These are phyloP conservation scores for Morpho achilles DNA, from an alignment of 2,888 invertebrate genomes.

Conservation along the genomic window DNA sequence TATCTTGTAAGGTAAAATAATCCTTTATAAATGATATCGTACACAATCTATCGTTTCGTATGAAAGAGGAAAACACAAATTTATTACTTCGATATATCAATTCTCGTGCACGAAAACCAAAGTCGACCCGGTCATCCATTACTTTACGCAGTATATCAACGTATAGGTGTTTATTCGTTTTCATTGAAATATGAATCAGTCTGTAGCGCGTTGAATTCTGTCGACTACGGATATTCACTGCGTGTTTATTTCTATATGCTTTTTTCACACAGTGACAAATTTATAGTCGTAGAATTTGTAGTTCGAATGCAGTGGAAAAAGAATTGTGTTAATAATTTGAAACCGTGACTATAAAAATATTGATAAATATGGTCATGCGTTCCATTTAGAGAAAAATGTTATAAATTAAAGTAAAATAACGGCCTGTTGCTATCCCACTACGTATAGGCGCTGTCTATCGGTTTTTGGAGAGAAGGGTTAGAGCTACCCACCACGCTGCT, in stretches of 20 bases:
- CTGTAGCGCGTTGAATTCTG: slow-evolving; percentile 16
- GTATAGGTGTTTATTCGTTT: slow-evolving; percentile 14
- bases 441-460: too few species aligned
- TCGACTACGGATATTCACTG: slow-evolving; percentile 14
- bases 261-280: slow-evolving; percentile 1
- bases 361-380: too few species aligned
- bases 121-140: slow-evolving; percentile 6
- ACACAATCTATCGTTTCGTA: background rate
- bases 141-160: background rate
- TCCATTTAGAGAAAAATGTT: too few species aligned
- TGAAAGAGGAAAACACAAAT: slow-evolving; percentile 1
- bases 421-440: too few species aligned
- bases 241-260: slow-evolving; percentile 2
- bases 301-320: too few species aligned
- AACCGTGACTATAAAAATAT: too few species aligned
- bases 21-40: too few species aligned
- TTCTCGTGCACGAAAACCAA: slow-evolving; percentile 1
- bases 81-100: slow-evolving; percentile 1
- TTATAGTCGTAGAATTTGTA: background rate
- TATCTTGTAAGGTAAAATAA: too few species aligned
- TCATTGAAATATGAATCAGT: slow-evolving; percentile 19
- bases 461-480: too few species aligned
- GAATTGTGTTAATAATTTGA: too few species aligned
- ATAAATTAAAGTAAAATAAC: too few species aligned
- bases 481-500: too few species aligned